Evolutionary conservation across 2,797 vertebrate species (phyloP), one percentile per base, ranked within the genome.

Genomic region (Apogon hyalosoma): DNA sequence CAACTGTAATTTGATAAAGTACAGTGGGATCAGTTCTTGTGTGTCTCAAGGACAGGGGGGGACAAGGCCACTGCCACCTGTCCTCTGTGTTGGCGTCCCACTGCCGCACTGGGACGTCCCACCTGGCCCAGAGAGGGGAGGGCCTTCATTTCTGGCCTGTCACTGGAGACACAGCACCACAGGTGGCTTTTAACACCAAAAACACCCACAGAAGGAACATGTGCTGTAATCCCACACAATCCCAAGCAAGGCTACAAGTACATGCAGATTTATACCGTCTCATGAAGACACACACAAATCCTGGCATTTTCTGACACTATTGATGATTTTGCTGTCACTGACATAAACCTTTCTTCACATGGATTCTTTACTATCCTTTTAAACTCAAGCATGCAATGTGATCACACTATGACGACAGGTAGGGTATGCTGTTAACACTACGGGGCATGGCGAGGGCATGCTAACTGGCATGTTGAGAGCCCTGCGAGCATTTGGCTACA

Each of bases 151-250:
- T 67, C 69, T 39, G 24, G 58, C 79, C 78, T 87, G 82, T 88
- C 89, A 90, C 51, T 31, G 19, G 75, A 85, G 87, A 91, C 83
- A 65, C 24, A 33, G 58, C 9, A 68, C 58, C 88, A 91, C 90
- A 91, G 85, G 85, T 91, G 88, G 78, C 70, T 45, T 53, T 65
- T 69, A 63, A 63, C 72, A 69, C 19, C 7, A 3, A 68, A 60
- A 60, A 56, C 72, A 64, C 49, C 33, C 46, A 46, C 65, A 28
- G 74, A 67, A 6, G 7, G 70, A 39, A 59, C 79, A 82, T 43
- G 19, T 80, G 71, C 41, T 19, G 31, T 24, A 38, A 48, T 47
- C 60, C 66, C 49, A 38, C 58, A 53, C 53, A 67, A 50, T 28
- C 24, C 63, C 62, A 38, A 1, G 11, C 24, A 39, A 42, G 6